Evolutionary conservation across 2,888 invertebrate species (phyloP).

Genomic region (Fragum fragum): DNA sequence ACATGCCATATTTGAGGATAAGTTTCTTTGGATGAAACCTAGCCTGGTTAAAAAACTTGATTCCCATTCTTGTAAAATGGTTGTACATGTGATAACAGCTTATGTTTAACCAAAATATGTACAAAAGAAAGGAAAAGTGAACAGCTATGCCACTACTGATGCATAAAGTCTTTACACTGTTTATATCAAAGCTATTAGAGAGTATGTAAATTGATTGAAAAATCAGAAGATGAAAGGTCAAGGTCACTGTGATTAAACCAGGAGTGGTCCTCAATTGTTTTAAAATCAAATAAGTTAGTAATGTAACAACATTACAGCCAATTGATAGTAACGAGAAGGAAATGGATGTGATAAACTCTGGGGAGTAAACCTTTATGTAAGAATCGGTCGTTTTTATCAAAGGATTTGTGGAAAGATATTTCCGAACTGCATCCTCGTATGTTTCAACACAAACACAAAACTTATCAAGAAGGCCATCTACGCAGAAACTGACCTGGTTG

Average conservation of each 20-base stretch:
- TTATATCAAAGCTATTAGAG: background rate
- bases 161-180: background rate
- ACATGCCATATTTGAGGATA: constrained; percentile 4
- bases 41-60: constrained; percentile 20
- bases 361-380: background rate
- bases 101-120: constrained; percentile 11
- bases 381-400: background rate
- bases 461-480: background rate
- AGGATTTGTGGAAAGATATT: constrained; percentile 2
- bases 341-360: background rate
- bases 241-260: constrained; percentile 19
- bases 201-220: constrained; percentile 6
- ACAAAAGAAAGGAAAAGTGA: constrained; percentile 11
- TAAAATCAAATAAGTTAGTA: background rate
- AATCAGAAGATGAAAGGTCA: constrained; percentile 19
- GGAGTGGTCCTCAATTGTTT: constrained; percentile 1
- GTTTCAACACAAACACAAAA: constrained; percentile 10
- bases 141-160: background rate
- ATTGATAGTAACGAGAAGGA: background rate
- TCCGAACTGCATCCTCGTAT: constrained; percentile 6
- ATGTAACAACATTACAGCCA: background rate
- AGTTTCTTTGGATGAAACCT: constrained; percentile 10
- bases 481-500: background rate
- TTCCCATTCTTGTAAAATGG: constrained; percentile 6
- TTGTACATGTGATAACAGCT: constrained; percentile 11